A percentile compares a stretch with the other conserved stretches of the same genome.
Evolutionary conservation across 2,113 vertebrate genomes (phyloP).

Genomic region (Phodopus roborovskii): DNA sequence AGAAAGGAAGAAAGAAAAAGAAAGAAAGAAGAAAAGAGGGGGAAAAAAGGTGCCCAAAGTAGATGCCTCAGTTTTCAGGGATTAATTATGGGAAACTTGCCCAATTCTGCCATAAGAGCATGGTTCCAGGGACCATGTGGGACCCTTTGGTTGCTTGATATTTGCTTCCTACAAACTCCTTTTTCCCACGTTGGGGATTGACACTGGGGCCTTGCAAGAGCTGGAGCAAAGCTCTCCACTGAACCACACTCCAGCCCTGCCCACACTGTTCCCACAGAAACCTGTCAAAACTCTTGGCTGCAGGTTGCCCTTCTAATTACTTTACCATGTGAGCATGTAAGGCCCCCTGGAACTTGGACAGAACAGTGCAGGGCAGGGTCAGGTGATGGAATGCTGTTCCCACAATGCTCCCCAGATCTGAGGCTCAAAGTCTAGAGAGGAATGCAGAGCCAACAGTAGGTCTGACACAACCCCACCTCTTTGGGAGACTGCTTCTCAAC

Average conservation of each 20-base stretch:
- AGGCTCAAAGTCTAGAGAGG: neutral
- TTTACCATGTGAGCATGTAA: neutral
- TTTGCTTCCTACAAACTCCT: neutral
- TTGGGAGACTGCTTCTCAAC: neutral
- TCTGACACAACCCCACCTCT: accelerated
- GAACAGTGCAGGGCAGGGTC: neutral
- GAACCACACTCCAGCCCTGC: neutral
- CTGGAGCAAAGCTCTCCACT: neutral
- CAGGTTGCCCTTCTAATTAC: slow-evolving; percentile 4
- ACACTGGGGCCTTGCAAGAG: neutral
- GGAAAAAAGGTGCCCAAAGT: neutral
- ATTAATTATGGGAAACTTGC: neutral
- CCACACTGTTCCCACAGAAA: neutral
- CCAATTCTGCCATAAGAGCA: neutral
- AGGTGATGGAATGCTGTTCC: neutral
- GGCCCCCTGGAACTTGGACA: neutral
- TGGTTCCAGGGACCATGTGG: accelerated
- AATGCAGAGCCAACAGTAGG: accelerated
- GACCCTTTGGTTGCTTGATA: neutral
- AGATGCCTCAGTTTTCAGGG: neutral
- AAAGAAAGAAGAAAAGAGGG: accelerated
- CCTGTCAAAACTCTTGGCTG: neutral
- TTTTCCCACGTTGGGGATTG: neutral
- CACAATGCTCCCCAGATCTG: neutral
- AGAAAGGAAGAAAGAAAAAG: accelerated